Evolutionary conservation across 2,888 invertebrate genomes (phyloP).

Genomic region (Ramazzottius varieornatus): DNA sequence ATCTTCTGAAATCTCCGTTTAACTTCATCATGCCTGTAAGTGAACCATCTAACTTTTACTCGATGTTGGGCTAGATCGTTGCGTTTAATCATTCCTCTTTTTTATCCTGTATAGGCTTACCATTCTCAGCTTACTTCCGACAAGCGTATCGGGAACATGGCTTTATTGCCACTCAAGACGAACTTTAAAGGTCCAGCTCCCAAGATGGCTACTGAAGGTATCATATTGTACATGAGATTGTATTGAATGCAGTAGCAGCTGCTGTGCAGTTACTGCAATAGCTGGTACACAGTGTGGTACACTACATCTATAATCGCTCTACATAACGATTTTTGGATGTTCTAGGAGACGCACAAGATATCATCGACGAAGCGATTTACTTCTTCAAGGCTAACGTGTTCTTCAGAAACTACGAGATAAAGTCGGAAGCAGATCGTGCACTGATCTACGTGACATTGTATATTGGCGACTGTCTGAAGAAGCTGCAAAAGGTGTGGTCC

Average conservation of each 20-base stretch:
- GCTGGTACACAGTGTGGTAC: no score
- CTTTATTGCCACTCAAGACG: slow-evolving; percentile 64
- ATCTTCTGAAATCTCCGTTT: no score
- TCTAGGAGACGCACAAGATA: slow-evolving; percentile 50
- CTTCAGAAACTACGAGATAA: slow-evolving; percentile 93
- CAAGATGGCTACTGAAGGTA: slow-evolving; percentile 18
- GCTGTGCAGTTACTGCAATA: no score
- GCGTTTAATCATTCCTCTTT: no score
- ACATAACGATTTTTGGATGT: no score
- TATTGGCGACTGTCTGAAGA: slow-evolving; percentile 85
- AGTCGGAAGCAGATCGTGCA: slow-evolving; percentile 86
- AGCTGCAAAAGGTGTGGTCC: slow-evolving; percentile 42
- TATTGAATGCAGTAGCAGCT: not conserved
- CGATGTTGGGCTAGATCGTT: no score
- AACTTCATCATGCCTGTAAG: no score
- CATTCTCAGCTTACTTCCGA: slow-evolving; percentile 57
- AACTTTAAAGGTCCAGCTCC: slow-evolving; percentile 78
- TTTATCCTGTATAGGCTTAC: no score
- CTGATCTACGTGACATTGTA: slow-evolving; percentile 89
- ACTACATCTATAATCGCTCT: no score
- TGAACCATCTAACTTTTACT: no score
- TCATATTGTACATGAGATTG: not conserved
- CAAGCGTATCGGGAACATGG: slow-evolving; percentile 63
- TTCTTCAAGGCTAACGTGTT: slow-evolving; percentile 98
- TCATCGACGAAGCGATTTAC: slow-evolving; percentile 84